Evolutionary conservation across 2,113 vertebrate genomes (phyloP).

Genomic region (Mugil cephalus): DNA sequence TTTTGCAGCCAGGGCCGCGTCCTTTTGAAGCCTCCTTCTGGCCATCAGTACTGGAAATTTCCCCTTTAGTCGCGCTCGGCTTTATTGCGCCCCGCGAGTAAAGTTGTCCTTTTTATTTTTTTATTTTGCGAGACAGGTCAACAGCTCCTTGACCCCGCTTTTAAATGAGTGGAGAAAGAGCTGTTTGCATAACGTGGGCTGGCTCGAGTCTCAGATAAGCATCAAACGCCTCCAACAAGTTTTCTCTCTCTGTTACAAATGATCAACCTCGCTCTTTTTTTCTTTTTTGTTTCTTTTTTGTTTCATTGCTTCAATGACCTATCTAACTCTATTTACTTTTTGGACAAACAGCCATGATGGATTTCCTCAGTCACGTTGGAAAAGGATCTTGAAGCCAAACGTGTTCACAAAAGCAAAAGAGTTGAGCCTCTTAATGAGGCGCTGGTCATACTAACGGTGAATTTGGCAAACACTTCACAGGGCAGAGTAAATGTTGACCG

Average conservation of each 20-base stretch:
- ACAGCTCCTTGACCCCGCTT: conserved; percentile 55
- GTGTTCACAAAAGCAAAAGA: conserved; percentile 15
- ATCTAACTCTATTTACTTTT: conserved; percentile 17
- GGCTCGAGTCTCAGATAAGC: conserved; percentile 47
- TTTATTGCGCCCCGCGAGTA: conserved; percentile 4
- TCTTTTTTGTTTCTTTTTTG: background rate
- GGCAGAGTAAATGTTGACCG: background rate
- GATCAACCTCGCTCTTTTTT: conserved; percentile 12
- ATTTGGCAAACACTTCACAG: conserved; percentile 32
- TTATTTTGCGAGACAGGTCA: conserved; percentile 36
- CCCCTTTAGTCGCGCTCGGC: background rate
- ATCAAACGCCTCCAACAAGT: conserved; percentile 35
- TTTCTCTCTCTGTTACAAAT: conserved; percentile 20
- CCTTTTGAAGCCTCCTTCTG: conserved; percentile 33
- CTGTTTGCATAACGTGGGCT: conserved; percentile 37
- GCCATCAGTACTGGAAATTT: conserved; percentile 36
- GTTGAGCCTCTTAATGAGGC: background rate
- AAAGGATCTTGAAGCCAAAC: conserved; percentile 22
- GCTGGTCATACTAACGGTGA: conserved; percentile 7
- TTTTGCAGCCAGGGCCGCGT: conserved; percentile 1
- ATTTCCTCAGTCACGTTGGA: background rate
- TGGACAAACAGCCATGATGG: conserved; percentile 35
- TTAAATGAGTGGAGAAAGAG: conserved; percentile 24
- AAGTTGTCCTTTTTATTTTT: conserved; percentile 7
- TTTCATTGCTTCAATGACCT: conserved; percentile 11